Evolutionary conservation across 2,888 invertebrate genomes (phyloP), one percentile per base, ranked within the genome.

Genomic region (Philhelius pedissequus): DNA sequence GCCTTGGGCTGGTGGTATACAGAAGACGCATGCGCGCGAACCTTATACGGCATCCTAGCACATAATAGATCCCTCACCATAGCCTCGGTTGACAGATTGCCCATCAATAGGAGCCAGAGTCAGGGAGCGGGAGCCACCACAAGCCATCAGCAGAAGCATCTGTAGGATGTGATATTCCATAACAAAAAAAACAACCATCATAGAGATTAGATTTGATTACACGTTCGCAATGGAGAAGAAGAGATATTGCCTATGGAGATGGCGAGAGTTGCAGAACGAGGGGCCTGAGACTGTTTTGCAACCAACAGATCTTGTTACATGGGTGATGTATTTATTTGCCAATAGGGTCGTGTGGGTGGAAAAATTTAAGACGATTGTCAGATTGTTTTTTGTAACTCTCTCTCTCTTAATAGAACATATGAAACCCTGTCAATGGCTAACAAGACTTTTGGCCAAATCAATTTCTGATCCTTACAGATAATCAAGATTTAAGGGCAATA

Each of bases 1-100:
- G 52, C 74, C 8, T 58, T 25, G 8, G n/a, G n/a, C n/a, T 38
- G 58, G 68, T 22, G 30, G 15, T 30, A 15, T 8, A 27, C 27
- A 76, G 60, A 76, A 60, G 56, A 64, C 74, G 78, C 73, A 62
- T 71, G 82, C 82, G 71, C 68, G 68, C 71, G 66, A 64, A 66
- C 80, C 77, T 50, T 79, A 75, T 83, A 83, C 30, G 79, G 74
- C 27, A 32, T 35, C 66, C 75, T 76, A 60, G 84, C 84, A 84
- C 84, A 75, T 84, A 84, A 84, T 84, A 80, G 84, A 84, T 84
- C 84, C 75, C 84, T 84, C 84, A 84, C 75, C 25, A 68, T 60
- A 54, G 80, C 68, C 68, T 43, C 68, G 68, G 84, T 86, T 86
- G 86, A 86, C 86, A 86, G 86, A 86, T 86, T 86, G 81, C 73